A percentile compares a stretch with the other conserved stretches of the same genome.
phyloP scores from a whole-genome alignment of 2,113 vertebrate species.

The Syngnathoides biaculeatus region DNA sequence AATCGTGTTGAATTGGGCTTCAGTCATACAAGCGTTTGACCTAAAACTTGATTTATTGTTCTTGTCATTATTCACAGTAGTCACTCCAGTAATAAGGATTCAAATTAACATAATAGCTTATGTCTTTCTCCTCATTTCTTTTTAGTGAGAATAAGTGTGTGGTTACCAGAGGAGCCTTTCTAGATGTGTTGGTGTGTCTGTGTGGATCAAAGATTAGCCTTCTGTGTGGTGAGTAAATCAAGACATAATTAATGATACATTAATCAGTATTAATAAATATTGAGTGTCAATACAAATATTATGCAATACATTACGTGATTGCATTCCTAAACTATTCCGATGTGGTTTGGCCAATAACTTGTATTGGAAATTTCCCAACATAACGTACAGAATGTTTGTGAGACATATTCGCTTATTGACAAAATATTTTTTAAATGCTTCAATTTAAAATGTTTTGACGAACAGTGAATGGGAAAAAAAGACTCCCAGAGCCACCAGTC shows the following conservation, averaged over 20 bases:
- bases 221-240: conserved; percentile 57
- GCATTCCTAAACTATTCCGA: no score
- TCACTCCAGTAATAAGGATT: background rate
- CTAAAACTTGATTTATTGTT: background rate
- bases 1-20: background rate
- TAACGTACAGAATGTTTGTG: no score
- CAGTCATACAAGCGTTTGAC: background rate
- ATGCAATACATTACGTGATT: background rate
- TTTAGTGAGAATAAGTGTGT: conserved; percentile 82
- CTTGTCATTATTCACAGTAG: background rate
- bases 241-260: background rate
- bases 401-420: no score
- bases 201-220: conserved; percentile 51
- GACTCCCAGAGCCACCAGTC: no score
- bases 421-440: no score
- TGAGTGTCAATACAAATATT: background rate
- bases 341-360: no score
- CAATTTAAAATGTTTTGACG: no score
- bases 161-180: conserved; percentile 85
- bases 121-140: conserved; percentile 19
- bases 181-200: conserved; percentile 81
- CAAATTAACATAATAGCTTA: background rate
- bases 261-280: background rate
- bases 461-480: no score
- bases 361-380: no score